phyloP scores from a whole-genome alignment of 2,113 vertebrate genomes.

The Brachypteracias leptosomus region DNA sequence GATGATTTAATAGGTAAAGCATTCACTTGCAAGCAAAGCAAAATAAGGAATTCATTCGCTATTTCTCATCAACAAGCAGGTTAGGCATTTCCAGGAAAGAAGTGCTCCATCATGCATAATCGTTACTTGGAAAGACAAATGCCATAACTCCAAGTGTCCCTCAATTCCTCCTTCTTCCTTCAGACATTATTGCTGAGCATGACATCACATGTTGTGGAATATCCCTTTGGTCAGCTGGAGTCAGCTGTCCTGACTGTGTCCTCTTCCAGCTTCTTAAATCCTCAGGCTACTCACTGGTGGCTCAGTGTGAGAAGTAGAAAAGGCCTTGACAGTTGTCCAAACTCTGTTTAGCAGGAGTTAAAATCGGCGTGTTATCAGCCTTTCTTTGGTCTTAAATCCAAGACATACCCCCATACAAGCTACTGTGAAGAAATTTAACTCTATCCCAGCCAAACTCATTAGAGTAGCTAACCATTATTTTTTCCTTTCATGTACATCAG shows the following conservation, averaged over 20 bases:
- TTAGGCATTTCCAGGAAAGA: not conserved
- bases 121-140: not conserved
- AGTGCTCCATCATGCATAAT: not conserved
- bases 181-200: not conserved
- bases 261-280: not conserved
- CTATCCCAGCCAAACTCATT: not conserved
- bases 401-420: not conserved
- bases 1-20: too few species aligned
- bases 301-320: not conserved
- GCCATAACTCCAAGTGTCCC: accelerated
- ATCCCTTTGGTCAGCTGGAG: not conserved
- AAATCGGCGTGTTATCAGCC: not conserved
- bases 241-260: not conserved
- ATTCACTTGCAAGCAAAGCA: too few species aligned
- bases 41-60: too few species aligned
- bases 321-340: not conserved
- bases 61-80: too few species aligned
- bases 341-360: not conserved
- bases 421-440: not conserved
- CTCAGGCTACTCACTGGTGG: not conserved
- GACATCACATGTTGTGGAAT: not conserved
- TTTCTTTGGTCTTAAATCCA: not conserved
- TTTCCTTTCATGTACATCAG: not conserved
- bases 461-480: not conserved
- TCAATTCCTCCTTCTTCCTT: not conserved